Evolutionary conservation across 2,797 vertebrate species (phyloP).

Genomic region (Acanthopagrus latus): DNA sequence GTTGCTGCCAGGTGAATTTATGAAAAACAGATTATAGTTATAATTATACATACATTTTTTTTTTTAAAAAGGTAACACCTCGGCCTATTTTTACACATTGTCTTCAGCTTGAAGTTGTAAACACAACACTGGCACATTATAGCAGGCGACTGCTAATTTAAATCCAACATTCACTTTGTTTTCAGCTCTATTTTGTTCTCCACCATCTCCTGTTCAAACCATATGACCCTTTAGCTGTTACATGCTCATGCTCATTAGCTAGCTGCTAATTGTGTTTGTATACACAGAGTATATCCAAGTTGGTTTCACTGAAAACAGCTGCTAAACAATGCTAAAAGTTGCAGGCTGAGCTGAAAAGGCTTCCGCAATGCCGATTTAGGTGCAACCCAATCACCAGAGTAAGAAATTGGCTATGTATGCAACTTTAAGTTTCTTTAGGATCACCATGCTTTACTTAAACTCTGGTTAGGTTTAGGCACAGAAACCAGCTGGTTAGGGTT

Average conservation of each 20-base stretch:
- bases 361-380: not conserved
- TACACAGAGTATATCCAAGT: not conserved
- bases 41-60: slow-evolving; percentile 10
- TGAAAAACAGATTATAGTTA: not conserved
- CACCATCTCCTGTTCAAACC: not conserved
- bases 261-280: not conserved
- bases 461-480: too few species aligned
- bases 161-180: not conserved
- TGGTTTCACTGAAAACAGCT: not conserved
- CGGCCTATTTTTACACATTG: not conserved
- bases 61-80: not conserved
- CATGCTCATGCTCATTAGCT: not conserved
- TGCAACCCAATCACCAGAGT: not conserved
- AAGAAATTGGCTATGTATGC: too few species aligned
- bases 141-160: not conserved
- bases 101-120: not conserved
- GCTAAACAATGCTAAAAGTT: not conserved
- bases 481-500: too few species aligned
- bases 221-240: not conserved
- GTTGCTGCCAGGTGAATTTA: slow-evolving; percentile 19
- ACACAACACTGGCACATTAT: not conserved
- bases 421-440: too few species aligned
- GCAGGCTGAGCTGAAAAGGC: not conserved
- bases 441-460: too few species aligned
- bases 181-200: slow-evolving; percentile 3